Percentiles rank a stretch among this genome's conserved stretches.
These are phyloP conservation scores for Nipponia nippon DNA, from an alignment of 2,113 vertebrate species.

Conservation along the genomic window DNA sequence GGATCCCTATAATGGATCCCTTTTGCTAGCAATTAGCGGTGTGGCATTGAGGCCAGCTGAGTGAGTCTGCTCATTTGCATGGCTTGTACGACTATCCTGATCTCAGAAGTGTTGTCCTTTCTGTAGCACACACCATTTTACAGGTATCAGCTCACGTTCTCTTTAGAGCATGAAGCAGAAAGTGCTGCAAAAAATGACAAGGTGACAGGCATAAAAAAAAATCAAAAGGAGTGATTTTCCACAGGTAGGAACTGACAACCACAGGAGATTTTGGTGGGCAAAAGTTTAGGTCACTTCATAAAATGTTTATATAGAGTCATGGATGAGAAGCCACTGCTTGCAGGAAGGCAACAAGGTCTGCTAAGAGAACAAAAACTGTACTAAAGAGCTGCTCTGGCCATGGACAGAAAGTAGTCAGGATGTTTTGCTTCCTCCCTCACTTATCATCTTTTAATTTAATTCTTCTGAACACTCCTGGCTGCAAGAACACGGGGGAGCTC, in stretches of 20 bases:
- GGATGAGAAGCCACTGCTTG: background rate
- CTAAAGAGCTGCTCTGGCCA: background rate
- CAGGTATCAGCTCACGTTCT: background rate
- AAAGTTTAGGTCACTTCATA: background rate
- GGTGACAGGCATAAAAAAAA: background rate
- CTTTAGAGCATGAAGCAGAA: background rate
- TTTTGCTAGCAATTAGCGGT: background rate
- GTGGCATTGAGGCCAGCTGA: background rate
- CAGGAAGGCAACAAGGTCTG: background rate
- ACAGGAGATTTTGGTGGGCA: background rate
- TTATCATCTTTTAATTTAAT: background rate
- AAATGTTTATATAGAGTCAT: background rate
- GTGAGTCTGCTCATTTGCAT: background rate
- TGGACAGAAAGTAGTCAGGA: background rate
- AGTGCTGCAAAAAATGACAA: background rate
- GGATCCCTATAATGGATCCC: background rate
- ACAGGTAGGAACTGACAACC: background rate
- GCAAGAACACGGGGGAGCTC: background rate
- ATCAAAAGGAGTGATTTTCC: fast-evolving
- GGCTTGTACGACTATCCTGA: fast-evolving
- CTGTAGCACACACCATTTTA: background rate
- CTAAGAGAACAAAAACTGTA: background rate
- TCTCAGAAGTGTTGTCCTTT: background rate
- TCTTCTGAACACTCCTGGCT: background rate
- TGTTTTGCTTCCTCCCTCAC: background rate